Evolutionary conservation across 2,888 invertebrate species (phyloP).

Genomic region (Lampropteryx suffumata): DNA sequence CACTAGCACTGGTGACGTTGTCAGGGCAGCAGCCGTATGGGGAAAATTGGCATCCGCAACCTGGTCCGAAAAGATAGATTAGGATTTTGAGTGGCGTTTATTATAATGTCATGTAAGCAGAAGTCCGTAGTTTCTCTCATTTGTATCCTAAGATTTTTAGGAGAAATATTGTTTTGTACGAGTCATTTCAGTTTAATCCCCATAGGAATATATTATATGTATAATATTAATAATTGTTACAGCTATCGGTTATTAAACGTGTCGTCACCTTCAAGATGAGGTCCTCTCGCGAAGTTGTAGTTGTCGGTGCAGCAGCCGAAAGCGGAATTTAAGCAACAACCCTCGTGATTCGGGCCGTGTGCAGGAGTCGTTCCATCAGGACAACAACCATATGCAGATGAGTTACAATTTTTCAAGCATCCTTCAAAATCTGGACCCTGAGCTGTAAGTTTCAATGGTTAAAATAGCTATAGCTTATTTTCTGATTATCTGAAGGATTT

Average conservation of each 20-base stretch:
- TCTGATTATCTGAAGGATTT: too few relatives aligned
- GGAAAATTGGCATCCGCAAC: constrained; percentile 90
- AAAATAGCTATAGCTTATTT: too few relatives aligned
- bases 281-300: constrained; percentile 90
- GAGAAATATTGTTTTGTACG: too few relatives aligned
- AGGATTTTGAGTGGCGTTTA: too few relatives aligned
- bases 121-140: too few relatives aligned
- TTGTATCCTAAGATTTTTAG: too few relatives aligned
- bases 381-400: constrained; percentile 92
- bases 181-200: too few relatives aligned
- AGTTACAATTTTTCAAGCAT: constrained; percentile 87
- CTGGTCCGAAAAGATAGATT: too few relatives aligned
- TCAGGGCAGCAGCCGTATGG: constrained; percentile 94
- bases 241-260: too few relatives aligned
- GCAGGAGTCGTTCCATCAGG: constrained; percentile 92
- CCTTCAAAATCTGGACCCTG: constrained; percentile 88
- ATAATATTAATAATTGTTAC: too few relatives aligned
- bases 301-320: constrained; percentile 97
- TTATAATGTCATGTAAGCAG: too few relatives aligned
- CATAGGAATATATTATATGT: too few relatives aligned
- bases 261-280: constrained; percentile 84
- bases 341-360: constrained; percentile 91
- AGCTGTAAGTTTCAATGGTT: constrained; percentile 66
- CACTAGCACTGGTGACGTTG: constrained; percentile 89
- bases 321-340: constrained; percentile 88